These are phyloP conservation scores for Cherax quadricarinatus DNA, from an alignment of 1,140 invertebrate species.

Conservation along the genomic window DNA sequence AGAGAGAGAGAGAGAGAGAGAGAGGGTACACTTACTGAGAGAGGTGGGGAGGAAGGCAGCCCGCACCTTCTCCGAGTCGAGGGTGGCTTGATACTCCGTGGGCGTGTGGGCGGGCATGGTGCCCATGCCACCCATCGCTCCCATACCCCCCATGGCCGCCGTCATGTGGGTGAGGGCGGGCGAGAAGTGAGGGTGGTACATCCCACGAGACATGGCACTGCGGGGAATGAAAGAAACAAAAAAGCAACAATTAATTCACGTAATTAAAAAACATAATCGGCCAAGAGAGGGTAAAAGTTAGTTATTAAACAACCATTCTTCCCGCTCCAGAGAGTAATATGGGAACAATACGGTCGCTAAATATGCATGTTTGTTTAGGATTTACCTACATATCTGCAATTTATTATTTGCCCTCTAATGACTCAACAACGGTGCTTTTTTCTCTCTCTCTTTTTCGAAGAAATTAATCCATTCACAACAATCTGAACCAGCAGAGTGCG, in stretches of 20 bases:
- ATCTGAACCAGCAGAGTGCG: neutral
- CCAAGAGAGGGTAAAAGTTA: neutral
- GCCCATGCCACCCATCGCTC: conserved; percentile 60
- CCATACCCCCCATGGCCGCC: conserved; percentile 67
- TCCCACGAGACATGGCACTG: conserved; percentile 68
- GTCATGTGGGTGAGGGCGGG: conserved; percentile 69
- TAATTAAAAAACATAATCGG: neutral
- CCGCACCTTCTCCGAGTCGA: conserved; percentile 67
- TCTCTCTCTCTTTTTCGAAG: too few relatives aligned
- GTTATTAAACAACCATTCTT: neutral
- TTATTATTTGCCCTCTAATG: conserved; percentile 18
- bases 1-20: too few relatives aligned
- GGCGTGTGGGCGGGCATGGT: conserved; percentile 44
- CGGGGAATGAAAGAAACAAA: neutral
- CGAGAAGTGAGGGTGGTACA: conserved; percentile 62
- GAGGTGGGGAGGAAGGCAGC: conserved; percentile 66
- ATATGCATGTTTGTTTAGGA: neutral
- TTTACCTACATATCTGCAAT: neutral
- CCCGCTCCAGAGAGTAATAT: neutral
- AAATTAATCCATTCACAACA: conserved; percentile 27
- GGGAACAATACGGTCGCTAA: neutral
- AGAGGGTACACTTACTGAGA: conserved; percentile 27
- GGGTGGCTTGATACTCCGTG: conserved; percentile 60
- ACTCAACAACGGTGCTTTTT: too few relatives aligned
- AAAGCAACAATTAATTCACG: too few relatives aligned